Percentiles rank a stretch among this genome's conserved stretches.
Evolutionary conservation across 2,113 vertebrate genomes (phyloP).

Genomic region (Osmerus eperlanus): DNA sequence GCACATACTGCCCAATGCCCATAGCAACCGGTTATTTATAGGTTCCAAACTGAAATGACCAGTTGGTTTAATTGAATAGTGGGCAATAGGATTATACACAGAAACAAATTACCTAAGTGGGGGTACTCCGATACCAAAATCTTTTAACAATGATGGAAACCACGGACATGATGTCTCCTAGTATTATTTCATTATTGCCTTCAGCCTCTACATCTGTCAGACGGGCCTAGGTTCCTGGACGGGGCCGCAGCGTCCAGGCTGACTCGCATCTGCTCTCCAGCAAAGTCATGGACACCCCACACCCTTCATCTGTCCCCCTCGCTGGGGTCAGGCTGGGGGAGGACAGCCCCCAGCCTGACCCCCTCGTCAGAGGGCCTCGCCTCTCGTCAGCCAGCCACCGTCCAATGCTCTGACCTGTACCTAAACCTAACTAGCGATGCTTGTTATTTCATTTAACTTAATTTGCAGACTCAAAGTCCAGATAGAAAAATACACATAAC

Average conservation of each 20-base stretch:
- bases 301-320: neutral
- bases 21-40: slow-evolving; percentile 77
- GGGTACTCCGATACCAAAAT: slow-evolving; percentile 68
- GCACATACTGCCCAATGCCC: slow-evolving; percentile 62
- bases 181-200: slow-evolving; percentile 72
- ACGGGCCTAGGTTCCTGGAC: slow-evolving; percentile 55
- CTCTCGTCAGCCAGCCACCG: too few relatives aligned
- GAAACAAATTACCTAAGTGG: slow-evolving; percentile 82
- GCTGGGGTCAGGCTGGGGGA: slow-evolving; percentile 50
- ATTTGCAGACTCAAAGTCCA: too few relatives aligned
- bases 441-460: too few relatives aligned
- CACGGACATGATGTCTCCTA: slow-evolving; percentile 74
- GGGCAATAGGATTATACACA: slow-evolving; percentile 77
- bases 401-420: too few relatives aligned
- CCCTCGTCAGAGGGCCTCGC: too few relatives aligned
- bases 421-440: too few relatives aligned
- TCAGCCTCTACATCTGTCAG: slow-evolving; percentile 69
- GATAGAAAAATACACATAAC: too few relatives aligned
- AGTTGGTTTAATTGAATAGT: slow-evolving; percentile 79
- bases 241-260: slow-evolving; percentile 18
- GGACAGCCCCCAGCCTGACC: slow-evolving; percentile 16
- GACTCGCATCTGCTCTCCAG: slow-evolving; percentile 6
- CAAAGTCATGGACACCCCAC: neutral
- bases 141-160: slow-evolving; percentile 79
- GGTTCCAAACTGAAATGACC: slow-evolving; percentile 74